Conservation (phyloP, 2,797 vertebrate species). For the Chrysocyon brachyurus region DNA sequence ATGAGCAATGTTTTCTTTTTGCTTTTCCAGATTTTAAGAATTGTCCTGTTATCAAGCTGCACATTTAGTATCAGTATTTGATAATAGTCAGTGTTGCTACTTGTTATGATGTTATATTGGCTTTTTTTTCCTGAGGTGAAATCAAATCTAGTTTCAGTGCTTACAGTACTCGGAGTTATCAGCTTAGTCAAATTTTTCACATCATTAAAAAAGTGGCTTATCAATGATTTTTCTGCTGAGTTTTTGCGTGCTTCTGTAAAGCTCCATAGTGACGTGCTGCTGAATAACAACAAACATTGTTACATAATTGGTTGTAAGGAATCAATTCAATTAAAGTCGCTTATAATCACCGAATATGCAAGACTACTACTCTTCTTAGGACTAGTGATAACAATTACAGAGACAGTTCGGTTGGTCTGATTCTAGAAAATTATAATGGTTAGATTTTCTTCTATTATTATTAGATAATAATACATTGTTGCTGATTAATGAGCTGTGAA, state of each 20-base stretch:
- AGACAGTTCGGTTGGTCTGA: constrained; percentile 37
- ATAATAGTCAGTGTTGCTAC: background rate
- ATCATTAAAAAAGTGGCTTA: constrained; percentile 2
- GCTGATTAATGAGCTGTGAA: constrained; percentile 64
- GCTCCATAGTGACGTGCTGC: background rate
- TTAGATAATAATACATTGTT: constrained; percentile 63
- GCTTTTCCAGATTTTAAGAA: constrained; percentile 8
- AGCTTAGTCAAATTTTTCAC: background rate
- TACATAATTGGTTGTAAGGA: constrained; percentile 29
- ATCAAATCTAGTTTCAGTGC: background rate
- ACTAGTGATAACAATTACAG: constrained; percentile 37
- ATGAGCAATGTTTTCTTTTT: background rate
- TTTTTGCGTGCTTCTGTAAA: constrained; percentile 42
- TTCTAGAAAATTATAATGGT: constrained; percentile 56
- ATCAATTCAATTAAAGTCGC: constrained; percentile 61
- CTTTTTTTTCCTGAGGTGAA: background rate
- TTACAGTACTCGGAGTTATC: background rate
- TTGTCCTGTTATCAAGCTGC: background rate
- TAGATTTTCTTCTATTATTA: constrained; percentile 69
- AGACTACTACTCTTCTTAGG: background rate
- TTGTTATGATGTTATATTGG: background rate
- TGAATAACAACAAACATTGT: background rate
- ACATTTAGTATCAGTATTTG: background rate
- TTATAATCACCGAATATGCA: constrained; percentile 60
- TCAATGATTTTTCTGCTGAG: background rate